phyloP scores from a whole-genome alignment of 1,140 invertebrate genomes.

The silkworm (Bombyx mori) region ASM3026992v2 NC_085128.1:6428501-6429000 shows the following conservation, averaged over 20 bases:
- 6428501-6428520: slow-evolving; percentile 12
- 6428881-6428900: slow-evolving; percentile 68
- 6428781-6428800: slow-evolving; percentile 66
- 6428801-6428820: slow-evolving; percentile 68
- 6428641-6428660: no score
- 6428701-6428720: no score
- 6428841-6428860: slow-evolving; percentile 68
- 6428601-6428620: slow-evolving; percentile 1
- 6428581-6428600: slow-evolving; percentile 17
- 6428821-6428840: slow-evolving; percentile 68
- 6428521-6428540: slow-evolving; percentile 19
- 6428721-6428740: no score
- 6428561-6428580: slow-evolving; percentile 12
- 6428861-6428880: slow-evolving; percentile 70
- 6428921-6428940: slow-evolving; percentile 70
- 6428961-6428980: slow-evolving; percentile 61
- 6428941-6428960: slow-evolving; percentile 73
- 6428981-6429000: slow-evolving; percentile 13
- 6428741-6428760: no score
- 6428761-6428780: slow-evolving; percentile 23
- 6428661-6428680: no score
- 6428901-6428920: slow-evolving; percentile 67
- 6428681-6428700: background rate
- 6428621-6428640: no score
- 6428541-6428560: slow-evolving; percentile 24